Percentiles rank a stretch among this genome's conserved stretches.
phyloP scores from a whole-genome alignment of 2,888 invertebrate genomes.

The Lordiphosa fenestrarum region DNA sequence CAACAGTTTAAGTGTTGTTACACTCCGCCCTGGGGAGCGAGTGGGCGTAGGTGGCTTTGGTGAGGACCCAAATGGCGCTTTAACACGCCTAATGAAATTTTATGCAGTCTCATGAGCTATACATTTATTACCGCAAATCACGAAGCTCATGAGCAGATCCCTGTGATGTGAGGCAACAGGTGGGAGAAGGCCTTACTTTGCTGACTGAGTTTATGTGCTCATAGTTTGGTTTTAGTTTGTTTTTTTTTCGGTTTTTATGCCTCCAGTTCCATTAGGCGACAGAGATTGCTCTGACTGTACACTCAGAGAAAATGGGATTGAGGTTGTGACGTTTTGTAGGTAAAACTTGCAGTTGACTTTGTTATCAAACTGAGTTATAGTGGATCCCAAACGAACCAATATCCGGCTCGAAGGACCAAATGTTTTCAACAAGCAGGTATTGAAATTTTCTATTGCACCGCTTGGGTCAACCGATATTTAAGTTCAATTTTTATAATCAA shows the following conservation, averaged over 20 bases:
- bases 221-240: conserved; percentile 16
- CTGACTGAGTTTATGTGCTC: conserved; percentile 24
- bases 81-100: conserved; percentile 73
- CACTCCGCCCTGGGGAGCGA: conserved; percentile 12
- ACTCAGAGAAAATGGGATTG: too few relatives aligned
- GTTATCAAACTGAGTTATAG: too few relatives aligned
- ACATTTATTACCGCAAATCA: conserved; percentile 67
- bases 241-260: conserved; percentile 2
- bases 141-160: conserved; percentile 20
- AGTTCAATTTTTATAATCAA: too few relatives aligned
- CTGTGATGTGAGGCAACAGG: conserved; percentile 27
- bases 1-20: conserved; percentile 48
- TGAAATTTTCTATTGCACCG: too few relatives aligned
- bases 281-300: too few relatives aligned
- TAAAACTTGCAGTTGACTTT: too few relatives aligned
- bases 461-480: too few relatives aligned
- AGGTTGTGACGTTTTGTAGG: too few relatives aligned
- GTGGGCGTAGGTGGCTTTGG: background rate
- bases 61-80: conserved; percentile 54
- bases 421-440: background rate
- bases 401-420: background rate
- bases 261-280: conserved; percentile 6
- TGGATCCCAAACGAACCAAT: background rate
- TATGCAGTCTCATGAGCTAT: conserved; percentile 62
- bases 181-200: conserved; percentile 9